A percentile compares a stretch with the other conserved stretches of the same genome.
Conservation (phyloP, 92 coral and sea anemone species). For the Siderastrea radians region DNA sequence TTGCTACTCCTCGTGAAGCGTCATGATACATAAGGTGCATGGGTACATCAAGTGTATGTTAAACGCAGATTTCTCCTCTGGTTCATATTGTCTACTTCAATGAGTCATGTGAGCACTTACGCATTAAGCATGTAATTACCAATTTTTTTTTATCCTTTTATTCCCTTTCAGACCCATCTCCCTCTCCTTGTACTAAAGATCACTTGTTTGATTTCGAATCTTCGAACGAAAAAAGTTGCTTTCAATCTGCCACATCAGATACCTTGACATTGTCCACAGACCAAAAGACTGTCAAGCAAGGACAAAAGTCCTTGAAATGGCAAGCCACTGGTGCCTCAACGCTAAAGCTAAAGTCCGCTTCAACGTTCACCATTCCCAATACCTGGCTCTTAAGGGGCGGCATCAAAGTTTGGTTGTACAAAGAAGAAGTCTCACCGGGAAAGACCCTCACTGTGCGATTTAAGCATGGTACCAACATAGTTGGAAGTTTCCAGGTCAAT, state of each 20-base stretch:
- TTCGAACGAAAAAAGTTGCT: background rate
- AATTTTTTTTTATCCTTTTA: too few species aligned
- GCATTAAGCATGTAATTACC: too few species aligned
- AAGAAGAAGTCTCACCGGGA: background rate
- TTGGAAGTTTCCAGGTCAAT: slow-evolving; percentile 16
- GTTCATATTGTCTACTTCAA: too few species aligned
- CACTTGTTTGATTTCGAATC: slow-evolving; percentile 10
- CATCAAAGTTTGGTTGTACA: slow-evolving; percentile 74
- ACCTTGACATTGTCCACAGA: background rate
- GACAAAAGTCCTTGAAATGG: slow-evolving; percentile 44
- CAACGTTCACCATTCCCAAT: background rate
- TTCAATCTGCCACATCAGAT: background rate
- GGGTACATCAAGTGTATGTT: too few species aligned
- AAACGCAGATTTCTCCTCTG: too few species aligned
- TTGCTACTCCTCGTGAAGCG: too few species aligned
- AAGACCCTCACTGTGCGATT: slow-evolving; percentile 7
- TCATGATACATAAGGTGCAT: too few species aligned
- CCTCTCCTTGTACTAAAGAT: background rate
- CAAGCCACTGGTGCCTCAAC: background rate
- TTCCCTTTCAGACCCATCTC: too few species aligned
- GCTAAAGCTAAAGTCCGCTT: background rate
- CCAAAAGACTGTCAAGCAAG: slow-evolving; percentile 25
- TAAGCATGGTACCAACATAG: background rate
- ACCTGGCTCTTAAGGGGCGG: slow-evolving; percentile 43
- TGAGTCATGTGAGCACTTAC: too few species aligned